Percentiles rank a stretch among this genome's conserved stretches.
phyloP scores from a whole-genome alignment of 2,888 invertebrate species.

The Macroteleia sp. region DNA sequence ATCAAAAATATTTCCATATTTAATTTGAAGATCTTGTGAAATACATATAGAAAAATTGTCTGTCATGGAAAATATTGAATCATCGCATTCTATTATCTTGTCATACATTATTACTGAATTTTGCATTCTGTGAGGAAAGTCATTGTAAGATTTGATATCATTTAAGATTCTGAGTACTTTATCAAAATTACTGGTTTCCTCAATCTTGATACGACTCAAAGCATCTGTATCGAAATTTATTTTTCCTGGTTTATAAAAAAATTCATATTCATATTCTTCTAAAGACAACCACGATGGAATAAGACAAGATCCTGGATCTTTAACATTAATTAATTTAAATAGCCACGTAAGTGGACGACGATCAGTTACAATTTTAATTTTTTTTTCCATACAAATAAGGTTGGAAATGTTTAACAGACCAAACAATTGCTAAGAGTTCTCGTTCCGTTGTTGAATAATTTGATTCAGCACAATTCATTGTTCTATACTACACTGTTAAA shows the following conservation, averaged over 20 bases:
- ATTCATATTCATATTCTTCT: conserved; percentile 3
- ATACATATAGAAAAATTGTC: conserved; percentile 5
- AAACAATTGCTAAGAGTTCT: conserved; percentile 17
- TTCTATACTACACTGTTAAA: too few species aligned
- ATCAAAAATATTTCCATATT: too few species aligned
- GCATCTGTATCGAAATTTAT: neutral
- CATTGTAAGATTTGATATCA: neutral
- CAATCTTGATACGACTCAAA: neutral
- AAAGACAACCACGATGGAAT: neutral
- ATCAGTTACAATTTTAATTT: conserved; percentile 20
- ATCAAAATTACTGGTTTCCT: neutral
- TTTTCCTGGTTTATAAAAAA: neutral
- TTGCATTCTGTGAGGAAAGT: neutral
- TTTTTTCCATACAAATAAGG: too few species aligned
- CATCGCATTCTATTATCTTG: neutral
- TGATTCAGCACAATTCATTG: conserved; percentile 20
- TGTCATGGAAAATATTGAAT: conserved; percentile 1
- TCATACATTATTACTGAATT: conserved; percentile 5
- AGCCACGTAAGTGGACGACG: conserved; percentile 10
- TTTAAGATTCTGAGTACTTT: neutral
- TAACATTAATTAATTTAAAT: too few species aligned
- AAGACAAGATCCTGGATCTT: neutral
- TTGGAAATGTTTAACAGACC: too few species aligned
- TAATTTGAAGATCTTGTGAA: too few species aligned
- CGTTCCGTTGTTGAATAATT: conserved; percentile 28